Evolutionary conservation across 2,113 vertebrate genomes (phyloP).

Genomic region (Elachura formosa): DNA sequence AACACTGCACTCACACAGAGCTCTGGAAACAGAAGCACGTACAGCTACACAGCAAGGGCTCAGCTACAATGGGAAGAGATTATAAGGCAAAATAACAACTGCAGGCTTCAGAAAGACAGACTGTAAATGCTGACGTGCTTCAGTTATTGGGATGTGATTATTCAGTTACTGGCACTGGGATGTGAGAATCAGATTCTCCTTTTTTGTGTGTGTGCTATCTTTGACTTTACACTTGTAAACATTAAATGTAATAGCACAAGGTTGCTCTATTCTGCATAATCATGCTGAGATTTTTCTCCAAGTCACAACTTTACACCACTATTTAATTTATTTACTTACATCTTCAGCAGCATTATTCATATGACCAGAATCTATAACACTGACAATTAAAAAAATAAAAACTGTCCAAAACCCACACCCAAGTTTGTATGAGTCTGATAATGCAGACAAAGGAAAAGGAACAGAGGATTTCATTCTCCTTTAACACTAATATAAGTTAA

Average conservation of each 20-base stretch:
- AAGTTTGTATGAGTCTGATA: background rate
- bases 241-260: background rate
- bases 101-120: background rate
- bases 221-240: background rate
- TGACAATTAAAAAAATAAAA: background rate
- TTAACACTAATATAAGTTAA: background rate
- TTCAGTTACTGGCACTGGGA: background rate
- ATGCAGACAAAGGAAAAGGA: background rate
- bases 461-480: background rate
- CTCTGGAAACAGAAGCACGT: background rate
- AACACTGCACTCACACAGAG: background rate
- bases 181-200: background rate
- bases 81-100: background rate
- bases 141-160: background rate
- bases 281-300: background rate
- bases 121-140: background rate
- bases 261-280: background rate
- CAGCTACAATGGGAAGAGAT: background rate
- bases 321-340: background rate
- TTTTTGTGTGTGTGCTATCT: background rate
- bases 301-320: background rate
- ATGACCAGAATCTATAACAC: background rate
- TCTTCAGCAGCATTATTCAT: background rate
- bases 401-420: background rate
- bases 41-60: accelerated